These are phyloP conservation scores for Mesodorylaimus sp. DNA, from an alignment of 2,888 invertebrate species.

Conservation along the genomic window DNA sequence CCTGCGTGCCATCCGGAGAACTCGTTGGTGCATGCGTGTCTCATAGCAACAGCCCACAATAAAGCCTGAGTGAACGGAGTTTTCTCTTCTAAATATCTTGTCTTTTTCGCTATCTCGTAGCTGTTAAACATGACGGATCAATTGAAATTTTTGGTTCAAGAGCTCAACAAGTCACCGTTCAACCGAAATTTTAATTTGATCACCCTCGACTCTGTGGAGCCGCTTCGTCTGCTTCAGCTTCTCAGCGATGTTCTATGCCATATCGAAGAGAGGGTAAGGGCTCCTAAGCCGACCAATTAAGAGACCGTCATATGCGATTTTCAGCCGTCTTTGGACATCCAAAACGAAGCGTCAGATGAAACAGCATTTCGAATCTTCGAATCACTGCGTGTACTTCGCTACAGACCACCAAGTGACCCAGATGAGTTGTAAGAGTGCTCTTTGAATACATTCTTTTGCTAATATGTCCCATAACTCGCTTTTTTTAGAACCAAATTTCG, in stretches of 20 bases:
- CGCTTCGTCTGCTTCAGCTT: constrained; percentile 53
- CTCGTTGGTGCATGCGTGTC: too few species aligned
- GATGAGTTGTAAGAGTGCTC: constrained; percentile 25
- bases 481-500: constrained; percentile 40
- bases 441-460: constrained; percentile 28
- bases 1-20: too few species aligned
- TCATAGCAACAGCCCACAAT: too few species aligned
- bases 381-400: constrained; percentile 56
- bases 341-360: constrained; percentile 54
- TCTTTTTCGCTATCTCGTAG: too few species aligned
- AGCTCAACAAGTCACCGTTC: constrained; percentile 51
- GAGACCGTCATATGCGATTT: too few species aligned
- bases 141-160: constrained; percentile 43
- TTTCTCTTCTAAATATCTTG: too few species aligned
- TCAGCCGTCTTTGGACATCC: constrained; percentile 49
- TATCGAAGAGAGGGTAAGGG: constrained; percentile 44
- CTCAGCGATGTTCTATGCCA: constrained; percentile 54
- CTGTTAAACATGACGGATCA: constrained; percentile 35
- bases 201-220: constrained; percentile 59
- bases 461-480: constrained; percentile 4
- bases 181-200: constrained; percentile 58
- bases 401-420: constrained; percentile 44
- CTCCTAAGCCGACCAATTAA: too few species aligned
- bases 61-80: too few species aligned
- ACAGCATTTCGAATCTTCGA: constrained; percentile 50